Evolutionary conservation across 1,140 invertebrate species (phyloP).

Genomic region (Antheraea pernyi): DNA sequence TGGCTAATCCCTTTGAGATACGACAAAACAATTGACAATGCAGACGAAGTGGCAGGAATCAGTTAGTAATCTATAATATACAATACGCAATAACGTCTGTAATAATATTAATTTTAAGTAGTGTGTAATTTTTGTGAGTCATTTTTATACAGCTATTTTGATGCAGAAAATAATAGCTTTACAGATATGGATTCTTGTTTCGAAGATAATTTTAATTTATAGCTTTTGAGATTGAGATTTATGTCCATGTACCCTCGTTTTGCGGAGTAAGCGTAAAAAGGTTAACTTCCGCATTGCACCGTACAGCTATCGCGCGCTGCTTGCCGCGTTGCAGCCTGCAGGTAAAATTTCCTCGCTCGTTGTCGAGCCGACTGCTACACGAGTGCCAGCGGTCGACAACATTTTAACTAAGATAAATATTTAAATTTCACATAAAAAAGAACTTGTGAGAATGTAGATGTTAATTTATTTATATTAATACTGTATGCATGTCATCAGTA

Average conservation of each 20-base stretch:
- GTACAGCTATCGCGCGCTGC: constrained; percentile 22
- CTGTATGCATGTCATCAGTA: background rate
- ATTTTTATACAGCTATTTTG: too few relatives aligned
- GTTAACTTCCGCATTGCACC: constrained; percentile 42
- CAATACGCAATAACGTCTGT: too few relatives aligned
- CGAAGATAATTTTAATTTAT: background rate
- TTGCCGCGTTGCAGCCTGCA: constrained; percentile 25
- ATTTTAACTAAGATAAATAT: constrained; percentile 14
- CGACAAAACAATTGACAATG: too few relatives aligned
- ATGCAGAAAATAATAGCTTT: too few relatives aligned
- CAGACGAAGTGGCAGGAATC: too few relatives aligned
- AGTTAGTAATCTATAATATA: too few relatives aligned
- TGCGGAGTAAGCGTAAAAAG: constrained; percentile 14
- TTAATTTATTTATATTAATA: too few relatives aligned
- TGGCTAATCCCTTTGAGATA: too few relatives aligned
- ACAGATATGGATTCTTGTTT: background rate
- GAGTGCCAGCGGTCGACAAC: constrained; percentile 28
- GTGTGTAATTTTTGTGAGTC: too few relatives aligned
- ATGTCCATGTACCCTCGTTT: background rate
- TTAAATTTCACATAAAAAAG: background rate
- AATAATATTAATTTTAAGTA: too few relatives aligned
- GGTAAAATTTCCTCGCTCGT: constrained; percentile 35
- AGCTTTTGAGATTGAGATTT: background rate
- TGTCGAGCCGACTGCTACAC: constrained; percentile 24
- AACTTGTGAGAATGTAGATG: background rate